Conservation (phyloP, 2,797 vertebrate species). For the Remorina albescens region DNA sequence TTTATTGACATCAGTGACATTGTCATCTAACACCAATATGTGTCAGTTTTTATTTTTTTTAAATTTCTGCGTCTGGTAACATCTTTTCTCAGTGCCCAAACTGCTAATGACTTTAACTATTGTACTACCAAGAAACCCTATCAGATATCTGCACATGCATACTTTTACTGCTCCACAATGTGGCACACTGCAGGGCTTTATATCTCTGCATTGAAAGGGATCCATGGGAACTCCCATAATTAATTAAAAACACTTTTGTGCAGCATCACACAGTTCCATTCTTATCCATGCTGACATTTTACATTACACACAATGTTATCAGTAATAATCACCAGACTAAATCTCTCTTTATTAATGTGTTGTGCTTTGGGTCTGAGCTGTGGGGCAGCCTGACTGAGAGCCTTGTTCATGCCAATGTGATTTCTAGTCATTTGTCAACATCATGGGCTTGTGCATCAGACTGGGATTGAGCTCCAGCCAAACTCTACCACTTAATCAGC, state of each 20-base stretch:
- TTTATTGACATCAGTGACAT: too few relatives aligned
- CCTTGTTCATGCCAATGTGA: constrained; percentile 71
- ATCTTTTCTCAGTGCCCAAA: background rate
- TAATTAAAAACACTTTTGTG: constrained; percentile 41
- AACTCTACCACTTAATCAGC: constrained; percentile 84
- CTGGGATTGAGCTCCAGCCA: constrained; percentile 82
- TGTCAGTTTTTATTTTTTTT: too few relatives aligned
- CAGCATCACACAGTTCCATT: constrained; percentile 42
- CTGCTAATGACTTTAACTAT: background rate
- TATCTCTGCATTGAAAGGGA: constrained; percentile 13
- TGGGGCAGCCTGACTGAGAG: constrained; percentile 65
- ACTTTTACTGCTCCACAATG: background rate
- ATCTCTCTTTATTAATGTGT: constrained; percentile 72
- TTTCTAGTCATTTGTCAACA: constrained; percentile 83
- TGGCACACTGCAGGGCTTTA: background rate
- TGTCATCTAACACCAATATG: too few relatives aligned
- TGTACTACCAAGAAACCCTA: background rate
- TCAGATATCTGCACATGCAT: background rate
- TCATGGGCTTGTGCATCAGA: constrained; percentile 73
- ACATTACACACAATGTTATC: constrained; percentile 67
- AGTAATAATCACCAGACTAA: constrained; percentile 73
- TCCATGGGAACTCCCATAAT: constrained; percentile 18
- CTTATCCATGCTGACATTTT: constrained; percentile 66
- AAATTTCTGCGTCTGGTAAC: too few relatives aligned
- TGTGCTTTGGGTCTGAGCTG: constrained; percentile 60